These are phyloP conservation scores for Poecilia picta DNA, from an alignment of 2,797 vertebrate genomes.

Conservation along the genomic window DNA sequence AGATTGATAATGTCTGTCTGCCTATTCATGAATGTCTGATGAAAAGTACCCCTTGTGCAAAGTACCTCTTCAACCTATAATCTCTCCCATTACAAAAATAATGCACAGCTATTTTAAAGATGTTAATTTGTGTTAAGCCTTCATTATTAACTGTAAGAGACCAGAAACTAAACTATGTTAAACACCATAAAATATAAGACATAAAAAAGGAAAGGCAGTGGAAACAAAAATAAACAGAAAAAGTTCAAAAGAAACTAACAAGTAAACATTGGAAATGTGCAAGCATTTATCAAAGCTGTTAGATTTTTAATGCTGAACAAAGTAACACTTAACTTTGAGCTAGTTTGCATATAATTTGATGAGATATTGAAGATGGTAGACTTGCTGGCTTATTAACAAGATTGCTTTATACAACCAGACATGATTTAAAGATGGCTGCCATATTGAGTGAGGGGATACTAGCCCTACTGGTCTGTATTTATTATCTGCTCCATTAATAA, in stretches of 20 bases:
- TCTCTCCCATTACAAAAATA: conserved; percentile 27
- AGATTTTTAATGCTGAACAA: conserved; percentile 56
- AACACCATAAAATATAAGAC: neutral
- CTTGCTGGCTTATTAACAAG: conserved; percentile 71
- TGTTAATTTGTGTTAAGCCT: conserved; percentile 15
- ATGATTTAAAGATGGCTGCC: conserved; percentile 77
- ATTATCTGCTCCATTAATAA: conserved; percentile 79
- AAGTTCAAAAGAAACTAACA: neutral
- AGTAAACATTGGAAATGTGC: conserved; percentile 27
- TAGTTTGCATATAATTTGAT: conserved; percentile 73
- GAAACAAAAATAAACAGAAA: neutral
- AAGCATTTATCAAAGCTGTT: conserved; percentile 31
- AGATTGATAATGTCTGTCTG: conserved; percentile 84
- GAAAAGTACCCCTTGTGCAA: conserved; percentile 63
- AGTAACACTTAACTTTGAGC: conserved; percentile 47
- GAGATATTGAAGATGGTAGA: conserved; percentile 62
- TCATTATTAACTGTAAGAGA: conserved; percentile 11
- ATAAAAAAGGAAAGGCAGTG: neutral
- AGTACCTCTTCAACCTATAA: conserved; percentile 48
- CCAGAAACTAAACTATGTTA: neutral
- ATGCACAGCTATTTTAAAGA: conserved; percentile 18
- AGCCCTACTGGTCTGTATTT: conserved; percentile 73
- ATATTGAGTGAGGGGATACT: conserved; percentile 77
- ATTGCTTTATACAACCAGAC: conserved; percentile 74
- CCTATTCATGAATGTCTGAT: conserved; percentile 84